Conservation (phyloP, 2,888 invertebrate genomes). For the Zaprionus bogoriensis region DNA sequence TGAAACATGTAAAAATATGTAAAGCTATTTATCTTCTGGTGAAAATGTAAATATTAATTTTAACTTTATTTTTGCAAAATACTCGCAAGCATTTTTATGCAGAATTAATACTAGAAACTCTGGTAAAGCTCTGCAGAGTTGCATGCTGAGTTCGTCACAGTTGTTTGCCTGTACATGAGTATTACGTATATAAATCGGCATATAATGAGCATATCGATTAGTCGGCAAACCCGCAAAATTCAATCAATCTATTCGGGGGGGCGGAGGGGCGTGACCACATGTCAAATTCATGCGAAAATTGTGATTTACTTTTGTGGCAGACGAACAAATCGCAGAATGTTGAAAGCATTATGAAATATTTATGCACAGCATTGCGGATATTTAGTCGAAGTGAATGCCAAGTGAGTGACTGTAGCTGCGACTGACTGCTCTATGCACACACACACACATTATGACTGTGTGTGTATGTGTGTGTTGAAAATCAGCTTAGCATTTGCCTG, state of each 20-base stretch:
- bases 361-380: constrained; percentile 72
- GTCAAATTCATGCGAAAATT: constrained; percentile 23
- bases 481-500: constrained; percentile 33
- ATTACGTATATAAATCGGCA: background rate
- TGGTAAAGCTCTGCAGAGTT: too few species aligned
- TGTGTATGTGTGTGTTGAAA: constrained; percentile 25
- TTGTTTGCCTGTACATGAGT: background rate
- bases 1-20: too few species aligned
- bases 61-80: too few species aligned
- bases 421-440: background rate
- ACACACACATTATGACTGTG: constrained; percentile 3
- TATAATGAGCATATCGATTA: constrained; percentile 28
- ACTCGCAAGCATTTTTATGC: too few species aligned
- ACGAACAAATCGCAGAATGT: constrained; percentile 33
- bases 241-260: constrained; percentile 26
- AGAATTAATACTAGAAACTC: too few species aligned
- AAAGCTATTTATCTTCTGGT: too few species aligned
- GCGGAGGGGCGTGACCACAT: constrained; percentile 26
- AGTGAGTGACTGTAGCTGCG: constrained; percentile 9
- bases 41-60: too few species aligned
- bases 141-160: background rate
- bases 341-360: constrained; percentile 70
- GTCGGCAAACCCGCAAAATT: constrained; percentile 20
- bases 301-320: constrained; percentile 19
- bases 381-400: constrained; percentile 31